Conservation (phyloP, 1,140 invertebrate genomes). For the Cyphomyrmex costatus region DNA sequence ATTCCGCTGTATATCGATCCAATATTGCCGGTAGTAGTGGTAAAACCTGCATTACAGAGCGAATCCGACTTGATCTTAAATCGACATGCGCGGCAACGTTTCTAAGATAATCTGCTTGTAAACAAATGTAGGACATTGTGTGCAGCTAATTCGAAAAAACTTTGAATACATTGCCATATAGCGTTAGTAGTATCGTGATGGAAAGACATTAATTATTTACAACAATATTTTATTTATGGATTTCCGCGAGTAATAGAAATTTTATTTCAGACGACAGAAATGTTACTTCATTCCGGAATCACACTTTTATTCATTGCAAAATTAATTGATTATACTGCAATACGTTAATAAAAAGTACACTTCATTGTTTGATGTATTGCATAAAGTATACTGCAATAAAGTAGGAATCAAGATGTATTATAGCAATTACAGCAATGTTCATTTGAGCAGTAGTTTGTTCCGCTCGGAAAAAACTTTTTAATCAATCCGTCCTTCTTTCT, state of each 20-base stretch:
- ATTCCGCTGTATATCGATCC: constrained; percentile 52
- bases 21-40: constrained; percentile 20
- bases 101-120: background rate
- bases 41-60: background rate
- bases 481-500: background rate
- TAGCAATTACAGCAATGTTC: constrained; percentile 2
- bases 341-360: background rate
- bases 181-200: background rate
- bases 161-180: background rate
- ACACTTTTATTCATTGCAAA: background rate
- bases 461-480: background rate
- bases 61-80: constrained; percentile 18
- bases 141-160: background rate
- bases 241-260: background rate
- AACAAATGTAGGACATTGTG: constrained; percentile 11
- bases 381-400: background rate
- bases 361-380: background rate
- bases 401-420: background rate
- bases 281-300: constrained; percentile 12
- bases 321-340: background rate
- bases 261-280: background rate
- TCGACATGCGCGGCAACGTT: background rate
- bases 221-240: constrained; percentile 11
- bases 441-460: background rate
- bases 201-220: constrained; percentile 16